A percentile compares a stretch with the other conserved stretches of the same genome.
Evolutionary conservation across 2,888 invertebrate genomes (phyloP).

Genomic region (Oithona nana): DNA sequence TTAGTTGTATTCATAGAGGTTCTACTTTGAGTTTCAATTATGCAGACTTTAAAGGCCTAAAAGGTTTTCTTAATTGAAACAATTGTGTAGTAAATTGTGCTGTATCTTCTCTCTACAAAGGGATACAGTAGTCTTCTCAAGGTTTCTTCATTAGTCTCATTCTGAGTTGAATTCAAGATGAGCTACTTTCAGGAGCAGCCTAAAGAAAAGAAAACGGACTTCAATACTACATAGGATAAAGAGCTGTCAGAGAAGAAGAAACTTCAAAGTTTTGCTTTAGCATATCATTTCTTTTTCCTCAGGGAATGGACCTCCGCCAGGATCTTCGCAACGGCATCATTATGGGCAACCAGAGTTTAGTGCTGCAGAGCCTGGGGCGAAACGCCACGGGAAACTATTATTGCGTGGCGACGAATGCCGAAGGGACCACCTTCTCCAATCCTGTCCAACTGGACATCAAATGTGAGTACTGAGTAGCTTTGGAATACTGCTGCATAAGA

Average conservation of each 20-base stretch:
- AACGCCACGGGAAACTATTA: constrained; percentile 17
- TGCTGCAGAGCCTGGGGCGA: constrained; percentile 17
- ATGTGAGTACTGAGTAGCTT: constrained; percentile 18
- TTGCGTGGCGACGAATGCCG: constrained; percentile 18
- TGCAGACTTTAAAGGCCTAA: too few relatives aligned
- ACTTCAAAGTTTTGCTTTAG: neutral
- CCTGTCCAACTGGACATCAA: constrained; percentile 18
- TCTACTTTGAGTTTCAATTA: too few relatives aligned
- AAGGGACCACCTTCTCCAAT: constrained; percentile 17
- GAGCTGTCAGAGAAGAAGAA: too few relatives aligned
- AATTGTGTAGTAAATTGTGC: too few relatives aligned
- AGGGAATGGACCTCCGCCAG: constrained; percentile 7
- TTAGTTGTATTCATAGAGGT: too few relatives aligned
- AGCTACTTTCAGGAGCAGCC: too few relatives aligned
- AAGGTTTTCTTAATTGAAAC: too few relatives aligned
- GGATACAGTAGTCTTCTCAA: neutral
- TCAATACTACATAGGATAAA: too few relatives aligned
- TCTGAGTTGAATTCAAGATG: too few relatives aligned
- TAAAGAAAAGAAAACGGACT: too few relatives aligned
- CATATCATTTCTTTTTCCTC: neutral
- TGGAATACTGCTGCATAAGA: too few relatives aligned
- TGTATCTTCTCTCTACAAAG: too few relatives aligned
- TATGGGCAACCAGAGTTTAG: constrained; percentile 19
- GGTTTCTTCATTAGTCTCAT: neutral
- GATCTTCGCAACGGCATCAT: constrained; percentile 16